Conservation (phyloP, 2,888 invertebrate genomes). For the Heteromyza rotundicornis region DNA sequence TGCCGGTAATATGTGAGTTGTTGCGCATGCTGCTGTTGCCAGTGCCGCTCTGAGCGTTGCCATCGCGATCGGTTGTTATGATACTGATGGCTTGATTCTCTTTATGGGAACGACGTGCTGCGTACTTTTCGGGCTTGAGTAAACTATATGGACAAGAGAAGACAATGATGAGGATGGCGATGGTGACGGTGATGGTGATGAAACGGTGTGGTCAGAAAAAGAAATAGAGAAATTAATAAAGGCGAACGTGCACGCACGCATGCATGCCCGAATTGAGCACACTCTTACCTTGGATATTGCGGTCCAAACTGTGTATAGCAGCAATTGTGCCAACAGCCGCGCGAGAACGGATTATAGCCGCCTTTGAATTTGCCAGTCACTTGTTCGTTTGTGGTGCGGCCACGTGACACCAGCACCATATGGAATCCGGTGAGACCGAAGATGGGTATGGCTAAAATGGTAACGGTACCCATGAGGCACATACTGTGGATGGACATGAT, state of each 20-base stretch:
- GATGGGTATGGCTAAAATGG: constrained; percentile 92
- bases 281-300: constrained; percentile 89
- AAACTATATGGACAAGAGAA: constrained; percentile 66
- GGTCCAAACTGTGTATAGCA: constrained; percentile 95
- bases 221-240: not conserved
- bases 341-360: constrained; percentile 97
- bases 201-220: not conserved
- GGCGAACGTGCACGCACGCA: too few relatives aligned
- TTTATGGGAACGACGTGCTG: constrained; percentile 67
- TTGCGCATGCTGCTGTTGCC: constrained; percentile 48
- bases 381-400: constrained; percentile 99
- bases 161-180: not conserved
- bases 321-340: constrained; percentile 95
- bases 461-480: constrained; percentile 90
- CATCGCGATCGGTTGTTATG: constrained; percentile 62
- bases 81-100: constrained; percentile 63
- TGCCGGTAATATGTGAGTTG: constrained; percentile 30
- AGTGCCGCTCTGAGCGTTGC: constrained; percentile 41
- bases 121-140: constrained; percentile 73
- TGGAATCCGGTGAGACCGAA: constrained; percentile 98
- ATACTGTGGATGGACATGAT: constrained; percentile 66
- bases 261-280: not conserved
- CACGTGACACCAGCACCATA: constrained; percentile 93
- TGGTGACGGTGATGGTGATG: too few relatives aligned
- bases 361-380: constrained; percentile 99